Percentiles rank a stretch among this genome's conserved stretches.
phyloP scores from a whole-genome alignment of 1,140 invertebrate species.

The Schlechtendalia chinensis region DNA sequence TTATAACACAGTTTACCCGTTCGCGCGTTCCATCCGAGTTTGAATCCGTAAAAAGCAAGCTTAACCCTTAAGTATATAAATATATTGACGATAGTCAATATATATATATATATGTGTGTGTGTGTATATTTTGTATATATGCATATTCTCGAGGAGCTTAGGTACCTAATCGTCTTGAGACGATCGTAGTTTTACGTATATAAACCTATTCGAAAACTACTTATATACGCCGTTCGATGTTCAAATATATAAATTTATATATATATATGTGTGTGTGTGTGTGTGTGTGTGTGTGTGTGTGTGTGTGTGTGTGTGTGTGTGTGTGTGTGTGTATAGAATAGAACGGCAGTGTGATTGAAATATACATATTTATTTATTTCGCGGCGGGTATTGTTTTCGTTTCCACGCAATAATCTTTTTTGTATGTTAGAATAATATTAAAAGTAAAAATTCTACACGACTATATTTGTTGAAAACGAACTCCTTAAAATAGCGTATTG shows the following conservation, averaged over 20 bases:
- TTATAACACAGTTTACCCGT: not conserved
- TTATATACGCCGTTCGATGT: not conserved
- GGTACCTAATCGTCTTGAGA: not conserved
- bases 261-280: too few species aligned
- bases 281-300: too few species aligned
- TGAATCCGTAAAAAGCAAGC: slow-evolving; percentile 2
- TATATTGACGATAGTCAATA: slow-evolving; percentile 5
- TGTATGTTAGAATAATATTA: too few species aligned
- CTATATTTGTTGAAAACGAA: too few species aligned
- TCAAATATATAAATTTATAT: not conserved
- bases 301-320: too few species aligned
- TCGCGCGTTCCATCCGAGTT: not conserved
- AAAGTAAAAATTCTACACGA: too few species aligned
- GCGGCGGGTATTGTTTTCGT: not conserved
- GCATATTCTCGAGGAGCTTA: too few species aligned
- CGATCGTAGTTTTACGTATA: not conserved
- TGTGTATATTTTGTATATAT: too few species aligned
- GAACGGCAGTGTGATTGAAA: too few species aligned
- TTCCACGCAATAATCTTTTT: not conserved
- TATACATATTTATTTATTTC: not conserved
- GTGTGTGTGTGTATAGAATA: too few species aligned
- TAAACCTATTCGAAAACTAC: not conserved
- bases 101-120: too few species aligned
- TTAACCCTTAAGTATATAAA: slow-evolving; percentile 1
- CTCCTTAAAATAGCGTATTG: too few species aligned